phyloP scores from a whole-genome alignment of 53 echinoderm and acorn worm genomes.

The Astropecten irregularis region DNA sequence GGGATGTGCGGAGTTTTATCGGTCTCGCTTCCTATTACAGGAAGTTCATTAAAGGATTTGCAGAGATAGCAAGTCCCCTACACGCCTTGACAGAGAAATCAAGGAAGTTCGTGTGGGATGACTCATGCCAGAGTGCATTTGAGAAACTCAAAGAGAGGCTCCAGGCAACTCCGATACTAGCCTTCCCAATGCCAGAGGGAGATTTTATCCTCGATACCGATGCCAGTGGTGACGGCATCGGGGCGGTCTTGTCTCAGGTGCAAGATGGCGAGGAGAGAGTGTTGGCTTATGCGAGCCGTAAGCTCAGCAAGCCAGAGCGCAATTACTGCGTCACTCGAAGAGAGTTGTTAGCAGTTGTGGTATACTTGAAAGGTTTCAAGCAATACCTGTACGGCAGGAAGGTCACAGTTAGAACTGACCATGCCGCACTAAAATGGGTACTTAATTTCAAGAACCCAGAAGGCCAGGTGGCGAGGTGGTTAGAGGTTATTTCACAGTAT shows the following conservation, averaged over 20 bases:
- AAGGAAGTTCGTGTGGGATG: constrained; percentile 20
- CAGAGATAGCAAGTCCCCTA: constrained; percentile 48
- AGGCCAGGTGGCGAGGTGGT: constrained; percentile 58
- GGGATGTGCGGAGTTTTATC: constrained; percentile 42
- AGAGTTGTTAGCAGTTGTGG: constrained; percentile 43
- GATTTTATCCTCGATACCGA: constrained; percentile 35
- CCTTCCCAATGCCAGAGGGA: constrained; percentile 29
- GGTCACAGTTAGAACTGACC: constrained; percentile 36
- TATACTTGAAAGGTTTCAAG: constrained; percentile 1
- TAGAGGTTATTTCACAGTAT: constrained; percentile 24
- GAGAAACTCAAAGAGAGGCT: background rate
- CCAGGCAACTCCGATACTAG: constrained; percentile 27
- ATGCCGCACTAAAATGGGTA: constrained; percentile 43
- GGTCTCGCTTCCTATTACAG: constrained; percentile 53
- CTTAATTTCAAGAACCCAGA: constrained; percentile 57
- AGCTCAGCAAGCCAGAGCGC: constrained; percentile 54
- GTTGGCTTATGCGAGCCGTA: constrained; percentile 51
- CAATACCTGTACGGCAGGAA: constrained; percentile 43
- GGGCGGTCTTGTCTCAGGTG: constrained; percentile 31
- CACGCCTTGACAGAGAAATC: constrained; percentile 29
- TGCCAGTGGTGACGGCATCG: constrained; percentile 20
- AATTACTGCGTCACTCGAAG: constrained; percentile 64
- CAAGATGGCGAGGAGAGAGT: constrained; percentile 31
- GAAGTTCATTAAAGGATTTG: constrained; percentile 36
- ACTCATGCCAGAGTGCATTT: constrained; percentile 38